These are phyloP conservation scores for Ectobius pallidus DNA, from an alignment of 2,888 invertebrate genomes.

Conservation along the genomic window DNA sequence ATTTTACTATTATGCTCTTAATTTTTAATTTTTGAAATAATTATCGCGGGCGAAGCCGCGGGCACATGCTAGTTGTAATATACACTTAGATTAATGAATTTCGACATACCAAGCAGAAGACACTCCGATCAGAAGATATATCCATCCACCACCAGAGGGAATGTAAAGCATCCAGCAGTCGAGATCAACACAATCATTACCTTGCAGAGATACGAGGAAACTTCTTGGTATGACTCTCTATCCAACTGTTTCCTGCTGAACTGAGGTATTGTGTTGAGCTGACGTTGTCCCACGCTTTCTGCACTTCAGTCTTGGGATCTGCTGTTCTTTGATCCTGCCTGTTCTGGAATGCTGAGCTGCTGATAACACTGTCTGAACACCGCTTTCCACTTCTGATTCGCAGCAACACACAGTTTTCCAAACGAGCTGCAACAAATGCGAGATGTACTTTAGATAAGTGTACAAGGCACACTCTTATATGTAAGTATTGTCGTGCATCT, in stretches of 20 bases:
- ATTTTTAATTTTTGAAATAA: too few species aligned
- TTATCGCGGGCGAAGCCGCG: too few species aligned
- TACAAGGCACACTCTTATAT: too few species aligned
- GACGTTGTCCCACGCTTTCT: slow-evolving; percentile 83
- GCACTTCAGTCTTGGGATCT: slow-evolving; percentile 52
- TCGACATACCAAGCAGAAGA: too few species aligned
- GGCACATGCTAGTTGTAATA: too few species aligned
- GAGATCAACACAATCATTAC: slow-evolving; percentile 53
- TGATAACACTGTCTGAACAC: slow-evolving; percentile 76
- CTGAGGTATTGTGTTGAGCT: slow-evolving; percentile 73
- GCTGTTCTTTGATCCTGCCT: slow-evolving; percentile 38
- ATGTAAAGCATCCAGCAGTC: too few species aligned
- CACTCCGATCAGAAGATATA: too few species aligned
- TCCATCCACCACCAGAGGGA: too few species aligned
- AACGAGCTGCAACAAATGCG: slow-evolving; percentile 62
- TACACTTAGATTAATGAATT: too few species aligned
- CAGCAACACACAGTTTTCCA: slow-evolving; percentile 73
- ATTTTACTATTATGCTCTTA: too few species aligned
- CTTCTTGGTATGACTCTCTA: slow-evolving; percentile 63
- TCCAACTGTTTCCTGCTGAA: slow-evolving; percentile 67
- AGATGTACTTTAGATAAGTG: too few species aligned
- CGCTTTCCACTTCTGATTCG: slow-evolving; percentile 80
- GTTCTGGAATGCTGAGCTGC: slow-evolving; percentile 62
- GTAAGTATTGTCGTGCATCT: too few species aligned
- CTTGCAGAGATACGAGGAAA: slow-evolving; percentile 70